Evolutionary conservation across 2,113 vertebrate genomes (phyloP).

Genomic region (Neotoma lepida): DNA sequence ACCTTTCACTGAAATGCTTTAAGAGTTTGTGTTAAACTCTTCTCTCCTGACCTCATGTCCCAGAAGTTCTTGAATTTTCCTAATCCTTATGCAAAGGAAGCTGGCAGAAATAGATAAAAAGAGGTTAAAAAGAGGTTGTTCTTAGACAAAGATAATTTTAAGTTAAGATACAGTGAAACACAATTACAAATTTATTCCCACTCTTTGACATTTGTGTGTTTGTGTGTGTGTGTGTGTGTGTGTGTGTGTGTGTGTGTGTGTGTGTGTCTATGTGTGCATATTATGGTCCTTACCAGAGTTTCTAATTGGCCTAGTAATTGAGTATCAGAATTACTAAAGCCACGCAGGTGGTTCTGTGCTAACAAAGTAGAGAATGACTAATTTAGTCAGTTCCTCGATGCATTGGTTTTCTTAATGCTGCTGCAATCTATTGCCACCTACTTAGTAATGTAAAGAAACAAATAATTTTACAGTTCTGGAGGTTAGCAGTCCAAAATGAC

Average conservation of each 20-base stretch:
- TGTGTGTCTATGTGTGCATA: neutral
- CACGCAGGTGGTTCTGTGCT: neutral
- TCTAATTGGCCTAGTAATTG: neutral
- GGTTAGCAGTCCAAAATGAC: neutral
- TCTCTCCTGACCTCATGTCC: neutral
- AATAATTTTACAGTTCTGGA: neutral
- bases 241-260: neutral
- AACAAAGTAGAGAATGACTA: neutral
- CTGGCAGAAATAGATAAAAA: constrained; percentile 36
- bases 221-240: neutral
- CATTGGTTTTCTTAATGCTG: neutral
- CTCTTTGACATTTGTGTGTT: neutral
- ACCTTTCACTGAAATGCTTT: neutral
- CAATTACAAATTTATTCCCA: neutral
- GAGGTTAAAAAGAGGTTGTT: neutral
- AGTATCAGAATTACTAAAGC: neutral
- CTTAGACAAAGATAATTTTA: constrained; percentile 38
- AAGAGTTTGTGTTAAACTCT: neutral
- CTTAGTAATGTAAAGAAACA: neutral
- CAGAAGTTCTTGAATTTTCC: neutral
- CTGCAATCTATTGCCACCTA: neutral
- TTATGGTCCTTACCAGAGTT: neutral
- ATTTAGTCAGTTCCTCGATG: constrained; percentile 5
- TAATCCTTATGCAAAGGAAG: constrained; percentile 47
- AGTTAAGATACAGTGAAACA: neutral